These are phyloP conservation scores for Netelia fuscicornis DNA, from an alignment of 2,888 invertebrate species.

Conservation along the genomic window DNA sequence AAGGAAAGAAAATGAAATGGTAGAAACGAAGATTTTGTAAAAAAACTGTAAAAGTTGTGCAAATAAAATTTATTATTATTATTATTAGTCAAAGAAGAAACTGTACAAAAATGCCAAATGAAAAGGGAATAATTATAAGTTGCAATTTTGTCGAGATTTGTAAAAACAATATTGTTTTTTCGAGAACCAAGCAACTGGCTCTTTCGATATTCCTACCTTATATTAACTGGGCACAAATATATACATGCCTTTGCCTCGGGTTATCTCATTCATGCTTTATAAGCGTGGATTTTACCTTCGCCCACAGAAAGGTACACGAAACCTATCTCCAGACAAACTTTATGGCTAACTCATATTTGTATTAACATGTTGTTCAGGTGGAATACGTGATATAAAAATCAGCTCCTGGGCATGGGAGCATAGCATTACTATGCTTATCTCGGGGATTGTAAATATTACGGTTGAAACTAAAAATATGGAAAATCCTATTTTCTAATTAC, in stretches of 20 bases:
- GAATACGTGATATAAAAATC: background rate
- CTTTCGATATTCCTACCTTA: background rate
- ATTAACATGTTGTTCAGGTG: background rate
- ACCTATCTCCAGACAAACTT: background rate
- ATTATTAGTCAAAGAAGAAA: too few relatives aligned
- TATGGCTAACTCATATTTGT: background rate
- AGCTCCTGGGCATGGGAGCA: background rate
- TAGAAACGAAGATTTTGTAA: too few relatives aligned
- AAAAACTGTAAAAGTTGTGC: too few relatives aligned
- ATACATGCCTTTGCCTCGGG: constrained; percentile 30
- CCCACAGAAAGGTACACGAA: background rate
- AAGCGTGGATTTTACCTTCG: constrained; percentile 19
- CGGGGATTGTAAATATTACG: background rate
- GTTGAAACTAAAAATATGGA: background rate
- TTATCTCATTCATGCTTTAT: background rate
- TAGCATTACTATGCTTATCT: background rate
- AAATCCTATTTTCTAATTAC: background rate
- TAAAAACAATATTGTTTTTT: background rate
- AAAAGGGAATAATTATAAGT: background rate
- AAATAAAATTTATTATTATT: too few relatives aligned
- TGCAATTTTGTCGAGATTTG: background rate
- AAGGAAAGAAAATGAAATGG: too few relatives aligned
- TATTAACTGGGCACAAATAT: constrained; percentile 1
- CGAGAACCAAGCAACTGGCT: background rate
- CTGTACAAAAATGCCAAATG: too few relatives aligned